Conservation (phyloP, 2,113 vertebrate genomes). For the Alces alces region DNA sequence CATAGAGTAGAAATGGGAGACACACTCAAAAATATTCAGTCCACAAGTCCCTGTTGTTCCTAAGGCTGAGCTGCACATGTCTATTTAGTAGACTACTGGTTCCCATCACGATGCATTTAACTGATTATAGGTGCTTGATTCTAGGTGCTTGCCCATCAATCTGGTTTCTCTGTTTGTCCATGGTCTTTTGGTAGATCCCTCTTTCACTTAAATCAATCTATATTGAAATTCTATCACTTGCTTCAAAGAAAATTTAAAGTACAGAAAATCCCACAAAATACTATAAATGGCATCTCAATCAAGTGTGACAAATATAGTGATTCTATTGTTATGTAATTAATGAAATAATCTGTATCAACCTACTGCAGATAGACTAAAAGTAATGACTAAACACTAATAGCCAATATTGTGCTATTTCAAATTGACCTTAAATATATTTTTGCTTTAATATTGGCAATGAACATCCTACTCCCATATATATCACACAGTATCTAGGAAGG, state of each 20-base stretch:
- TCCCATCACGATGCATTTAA: background rate
- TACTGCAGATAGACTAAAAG: background rate
- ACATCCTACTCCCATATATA: background rate
- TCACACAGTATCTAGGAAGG: background rate
- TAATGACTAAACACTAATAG: background rate
- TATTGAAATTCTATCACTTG: background rate
- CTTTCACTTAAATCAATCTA: background rate
- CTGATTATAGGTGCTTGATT: too few relatives aligned
- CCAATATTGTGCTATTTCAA: background rate
- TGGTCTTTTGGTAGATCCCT: background rate
- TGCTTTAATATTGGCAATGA: background rate
- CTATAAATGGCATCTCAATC: background rate
- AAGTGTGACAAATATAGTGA: background rate
- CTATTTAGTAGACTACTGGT: background rate
- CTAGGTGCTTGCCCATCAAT: accelerated
- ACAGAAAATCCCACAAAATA: background rate
- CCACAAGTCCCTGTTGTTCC: background rate
- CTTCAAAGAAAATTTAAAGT: background rate
- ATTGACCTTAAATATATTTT: background rate
- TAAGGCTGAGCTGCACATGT: background rate
- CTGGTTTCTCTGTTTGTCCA: background rate
- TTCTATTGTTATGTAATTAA: background rate
- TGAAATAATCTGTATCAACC: background rate
- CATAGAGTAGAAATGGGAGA: background rate
- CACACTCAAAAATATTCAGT: background rate